Evolutionary conservation across 2,113 vertebrate genomes (phyloP).

Genomic region (Dolichotis patagonum): DNA sequence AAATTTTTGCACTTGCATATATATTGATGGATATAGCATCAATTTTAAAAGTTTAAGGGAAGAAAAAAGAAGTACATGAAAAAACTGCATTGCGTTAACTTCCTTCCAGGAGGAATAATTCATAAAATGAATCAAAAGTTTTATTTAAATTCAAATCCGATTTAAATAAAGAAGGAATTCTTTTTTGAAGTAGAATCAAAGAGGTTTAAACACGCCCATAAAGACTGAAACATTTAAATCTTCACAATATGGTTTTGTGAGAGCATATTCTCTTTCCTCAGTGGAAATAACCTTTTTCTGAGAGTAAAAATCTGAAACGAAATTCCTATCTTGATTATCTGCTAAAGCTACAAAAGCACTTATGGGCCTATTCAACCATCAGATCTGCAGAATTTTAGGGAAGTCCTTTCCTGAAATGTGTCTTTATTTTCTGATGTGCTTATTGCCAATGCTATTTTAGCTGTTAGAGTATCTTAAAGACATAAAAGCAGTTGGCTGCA

Average conservation of each 20-base stretch:
- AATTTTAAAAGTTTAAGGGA: background rate
- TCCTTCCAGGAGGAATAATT: background rate
- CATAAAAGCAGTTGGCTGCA: conserved; percentile 78
- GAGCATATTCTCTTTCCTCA: conserved; percentile 54
- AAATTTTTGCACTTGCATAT: background rate
- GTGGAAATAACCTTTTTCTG: conserved; percentile 67
- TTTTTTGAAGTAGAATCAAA: background rate
- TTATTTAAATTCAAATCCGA: background rate
- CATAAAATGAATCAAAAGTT: background rate
- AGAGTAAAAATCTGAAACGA: conserved; percentile 58
- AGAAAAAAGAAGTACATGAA: background rate
- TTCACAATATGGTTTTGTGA: conserved; percentile 52
- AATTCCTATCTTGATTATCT: conserved; percentile 51
- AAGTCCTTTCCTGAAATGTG: conserved; percentile 70
- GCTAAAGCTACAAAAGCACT: conserved; percentile 71
- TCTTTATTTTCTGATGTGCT: conserved; percentile 73
- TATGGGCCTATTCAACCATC: conserved; percentile 52
- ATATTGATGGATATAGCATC: background rate
- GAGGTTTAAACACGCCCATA: background rate
- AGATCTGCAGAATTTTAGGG: conserved; percentile 65
- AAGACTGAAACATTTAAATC: conserved; percentile 11
- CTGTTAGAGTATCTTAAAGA: conserved; percentile 74
- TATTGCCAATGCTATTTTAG: conserved; percentile 72
- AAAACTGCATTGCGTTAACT: background rate
- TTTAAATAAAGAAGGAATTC: conserved; percentile 1